Percentiles rank a stretch among this genome's conserved stretches.
phyloP scores from a whole-genome alignment of 2,888 invertebrate species.

The Gymnocheta viridis region DNA sequence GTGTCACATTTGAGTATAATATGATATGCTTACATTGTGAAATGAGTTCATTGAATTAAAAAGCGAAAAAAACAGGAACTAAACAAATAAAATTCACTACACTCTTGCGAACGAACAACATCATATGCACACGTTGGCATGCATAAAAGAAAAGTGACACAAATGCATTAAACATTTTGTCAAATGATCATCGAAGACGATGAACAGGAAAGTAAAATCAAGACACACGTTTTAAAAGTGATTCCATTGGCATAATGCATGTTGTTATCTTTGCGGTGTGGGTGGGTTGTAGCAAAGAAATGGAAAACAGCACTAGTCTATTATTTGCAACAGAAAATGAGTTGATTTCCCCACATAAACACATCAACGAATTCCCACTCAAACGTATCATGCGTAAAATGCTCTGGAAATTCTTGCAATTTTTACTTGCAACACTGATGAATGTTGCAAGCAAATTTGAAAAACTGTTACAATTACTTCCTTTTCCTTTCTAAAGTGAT shows the following conservation, averaged over 20 bases:
- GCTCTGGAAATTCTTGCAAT: background rate
- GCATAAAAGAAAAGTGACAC: conserved; percentile 50
- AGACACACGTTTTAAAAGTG: conserved; percentile 23
- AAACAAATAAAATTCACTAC: background rate
- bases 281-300: too few species aligned
- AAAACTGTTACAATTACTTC: conserved; percentile 68
- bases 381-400: conserved; percentile 51
- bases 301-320: conserved; percentile 8
- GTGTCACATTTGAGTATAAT: background rate
- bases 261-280: conserved; percentile 17
- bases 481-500: conserved; percentile 63
- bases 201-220: background rate
- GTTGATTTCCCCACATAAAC: conserved; percentile 11
- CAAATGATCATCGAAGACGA: conserved; percentile 16
- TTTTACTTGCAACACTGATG: conserved; percentile 36
- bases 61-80: background rate
- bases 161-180: conserved; percentile 62
- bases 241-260: conserved; percentile 61
- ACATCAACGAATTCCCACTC: background rate
- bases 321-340: conserved; percentile 45
- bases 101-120: background rate
- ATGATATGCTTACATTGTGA: background rate
- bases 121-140: conserved; percentile 1
- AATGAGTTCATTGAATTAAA: conserved; percentile 48
- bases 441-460: conserved; percentile 15